Percentiles rank a stretch among this genome's conserved stretches.
Conservation (phyloP, 2,888 invertebrate genomes). For the Corbicula japonica region DNA sequence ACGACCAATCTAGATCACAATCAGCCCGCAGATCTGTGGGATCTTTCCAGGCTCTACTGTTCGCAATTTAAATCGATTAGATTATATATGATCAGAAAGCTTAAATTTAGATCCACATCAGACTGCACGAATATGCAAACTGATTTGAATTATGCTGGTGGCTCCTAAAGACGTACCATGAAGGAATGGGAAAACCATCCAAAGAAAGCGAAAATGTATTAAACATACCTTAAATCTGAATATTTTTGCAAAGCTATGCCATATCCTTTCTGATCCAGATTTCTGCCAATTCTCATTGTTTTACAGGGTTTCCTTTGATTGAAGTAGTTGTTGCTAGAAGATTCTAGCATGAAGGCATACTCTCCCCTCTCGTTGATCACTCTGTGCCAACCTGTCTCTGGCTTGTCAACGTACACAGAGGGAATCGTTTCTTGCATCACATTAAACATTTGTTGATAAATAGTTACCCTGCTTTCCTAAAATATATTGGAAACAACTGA, state of each 20-base stretch:
- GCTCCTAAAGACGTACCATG: too few species aligned
- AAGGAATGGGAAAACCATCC: too few species aligned
- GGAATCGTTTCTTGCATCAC: conserved; percentile 89
- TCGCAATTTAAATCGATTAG: too few species aligned
- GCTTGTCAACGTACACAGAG: conserved; percentile 92
- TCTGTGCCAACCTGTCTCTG: conserved; percentile 93
- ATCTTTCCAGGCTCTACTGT: too few species aligned
- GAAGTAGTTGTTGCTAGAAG: conserved; percentile 92
- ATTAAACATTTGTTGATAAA: conserved; percentile 97
- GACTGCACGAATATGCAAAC: too few species aligned
- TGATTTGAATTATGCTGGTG: too few species aligned
- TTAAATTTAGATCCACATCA: too few species aligned
- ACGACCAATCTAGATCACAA: too few species aligned
- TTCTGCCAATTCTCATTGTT: conserved; percentile 91
- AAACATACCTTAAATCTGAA: conserved; percentile 74
- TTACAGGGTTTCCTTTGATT: conserved; percentile 93
- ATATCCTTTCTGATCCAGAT: conserved; percentile 94
- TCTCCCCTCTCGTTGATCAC: conserved; percentile 90
- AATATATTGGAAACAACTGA: background rate
- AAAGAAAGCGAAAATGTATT: too few species aligned
- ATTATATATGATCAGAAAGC: too few species aligned
- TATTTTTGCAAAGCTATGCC: conserved; percentile 95
- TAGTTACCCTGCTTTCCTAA: conserved; percentile 94
- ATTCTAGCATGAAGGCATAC: conserved; percentile 88
- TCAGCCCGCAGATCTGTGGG: too few species aligned